A percentile compares a stretch with the other conserved stretches of the same genome.
Evolutionary conservation across 2,797 vertebrate species (phyloP).

Genomic region (Phrynocephalus forsythii): DNA sequence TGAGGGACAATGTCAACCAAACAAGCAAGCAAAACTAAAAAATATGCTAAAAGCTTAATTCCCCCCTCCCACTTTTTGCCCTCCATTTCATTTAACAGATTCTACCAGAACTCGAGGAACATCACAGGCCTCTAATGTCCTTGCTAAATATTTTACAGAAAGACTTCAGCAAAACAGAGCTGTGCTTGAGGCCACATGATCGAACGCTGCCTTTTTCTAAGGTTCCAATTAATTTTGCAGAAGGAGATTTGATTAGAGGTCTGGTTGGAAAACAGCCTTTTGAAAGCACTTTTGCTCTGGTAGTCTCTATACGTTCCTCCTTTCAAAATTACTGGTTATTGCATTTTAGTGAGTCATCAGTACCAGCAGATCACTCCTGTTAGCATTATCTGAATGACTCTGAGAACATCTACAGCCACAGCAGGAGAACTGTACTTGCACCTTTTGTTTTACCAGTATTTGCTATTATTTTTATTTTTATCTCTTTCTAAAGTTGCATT

Average conservation of each 20-base stretch:
- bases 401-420: neutral
- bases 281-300: neutral
- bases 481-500: no score
- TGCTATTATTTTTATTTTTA: no score
- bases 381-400: neutral
- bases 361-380: neutral
- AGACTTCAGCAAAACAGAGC: conserved; percentile 24
- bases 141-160: conserved; percentile 36
- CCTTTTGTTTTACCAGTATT: no score
- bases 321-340: neutral
- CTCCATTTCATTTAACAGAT: neutral
- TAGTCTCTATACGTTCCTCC: neutral
- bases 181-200: conserved; percentile 6
- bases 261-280: conserved; percentile 36
- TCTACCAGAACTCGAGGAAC: conserved; percentile 7
- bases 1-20: neutral
- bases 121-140: neutral
- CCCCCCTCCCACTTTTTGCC: neutral
- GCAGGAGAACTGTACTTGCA: no score
- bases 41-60: neutral
- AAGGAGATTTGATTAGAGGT: conserved; percentile 30
- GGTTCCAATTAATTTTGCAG: conserved; percentile 38
- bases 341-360: neutral
- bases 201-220: neutral
- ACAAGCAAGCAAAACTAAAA: no score